Base-by-base conservation (phyloP, 2,113 vertebrate species). In the Saimiri boliviensis region DNA sequence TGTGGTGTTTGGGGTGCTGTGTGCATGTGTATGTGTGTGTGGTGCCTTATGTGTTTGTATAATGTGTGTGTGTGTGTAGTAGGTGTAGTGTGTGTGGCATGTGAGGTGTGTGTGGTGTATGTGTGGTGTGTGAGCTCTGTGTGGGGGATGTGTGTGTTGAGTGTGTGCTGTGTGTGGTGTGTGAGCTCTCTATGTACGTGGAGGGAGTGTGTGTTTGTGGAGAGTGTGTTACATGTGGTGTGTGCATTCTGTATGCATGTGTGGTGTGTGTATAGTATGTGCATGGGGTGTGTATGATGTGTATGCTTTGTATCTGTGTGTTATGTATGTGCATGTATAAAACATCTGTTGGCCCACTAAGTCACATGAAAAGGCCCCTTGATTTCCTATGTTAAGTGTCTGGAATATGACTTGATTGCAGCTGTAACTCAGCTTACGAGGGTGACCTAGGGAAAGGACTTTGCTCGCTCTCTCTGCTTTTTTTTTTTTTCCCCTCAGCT, bases 391-490 rank as follows among this genome's bases (percentile, higher is more conserved):
- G 47, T 54, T 2, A 6, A 5, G 10, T 37, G 1, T 74, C 30
- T 5, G 71, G 14, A 79, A 58, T 23, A 2, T 23, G 52, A 3
- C 19, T 52, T 58, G 10, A 4, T 2, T 23, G 8, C 3, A 10
- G 10, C 23, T n/a, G n/a, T 40, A n/a, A 74, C 4, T 19, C 12
- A 14, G 54, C 8, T 6, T 21, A 9, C 10, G 54, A 16, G 37
- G 1, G 30, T 25, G n/a, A 6, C 2, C 3, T 2, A 20, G 66
- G 49, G 40, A 45, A 30, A 6, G 7, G 14, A 52, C 27, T 6
- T 63, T 63, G 30, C 60, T 16, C 0, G 25, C 37, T 45, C 45
- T 16, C 35, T 76, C 13, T 66, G 3, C 35, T 21, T 25, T 8
- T 58, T 27, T 3, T 13, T 23, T 8, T 58, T 27, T 3, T 13